These are phyloP conservation scores for Thereuonema tuberculata DNA, from an alignment of 1,140 invertebrate species.

Conservation along the genomic window DNA sequence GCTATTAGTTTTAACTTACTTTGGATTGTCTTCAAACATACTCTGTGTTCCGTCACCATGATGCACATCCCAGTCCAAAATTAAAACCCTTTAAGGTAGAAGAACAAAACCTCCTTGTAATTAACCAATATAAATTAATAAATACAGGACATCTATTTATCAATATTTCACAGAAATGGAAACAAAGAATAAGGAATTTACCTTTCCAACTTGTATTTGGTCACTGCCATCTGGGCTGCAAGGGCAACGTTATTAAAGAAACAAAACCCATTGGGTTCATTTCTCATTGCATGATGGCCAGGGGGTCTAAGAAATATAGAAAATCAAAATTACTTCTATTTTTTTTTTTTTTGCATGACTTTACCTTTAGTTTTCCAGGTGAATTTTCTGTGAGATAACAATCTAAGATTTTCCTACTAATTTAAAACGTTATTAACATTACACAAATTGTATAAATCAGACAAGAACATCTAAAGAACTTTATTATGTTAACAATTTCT, in stretches of 20 bases:
- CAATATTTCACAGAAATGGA: background rate
- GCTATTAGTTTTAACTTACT: too few relatives aligned
- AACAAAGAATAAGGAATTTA: slow-evolving; percentile 21
- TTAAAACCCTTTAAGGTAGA: slow-evolving; percentile 46
- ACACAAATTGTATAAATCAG: too few relatives aligned
- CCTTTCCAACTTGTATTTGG: slow-evolving; percentile 45
- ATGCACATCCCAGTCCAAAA: slow-evolving; percentile 91
- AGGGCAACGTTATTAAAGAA: slow-evolving; percentile 76
- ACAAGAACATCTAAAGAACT: too few relatives aligned
- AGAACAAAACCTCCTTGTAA: slow-evolving; percentile 3
- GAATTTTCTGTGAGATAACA: too few relatives aligned
- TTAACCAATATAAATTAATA: slow-evolving; percentile 7
- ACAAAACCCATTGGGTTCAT: slow-evolving; percentile 66
- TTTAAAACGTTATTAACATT: too few relatives aligned
- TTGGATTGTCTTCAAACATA: slow-evolving; percentile 53
- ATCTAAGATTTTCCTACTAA: too few relatives aligned
- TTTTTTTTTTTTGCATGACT: slow-evolving; percentile 22
- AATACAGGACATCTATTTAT: too few relatives aligned
- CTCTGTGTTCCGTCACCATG: slow-evolving; percentile 81
- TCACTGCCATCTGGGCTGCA: slow-evolving; percentile 58
- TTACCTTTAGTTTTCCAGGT: too few relatives aligned
- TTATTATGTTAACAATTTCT: too few relatives aligned
- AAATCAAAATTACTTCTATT: slow-evolving; percentile 44
- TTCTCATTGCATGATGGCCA: slow-evolving; percentile 66
- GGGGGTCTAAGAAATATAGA: slow-evolving; percentile 64